phyloP scores from a whole-genome alignment of 2,888 invertebrate species.

The Leptothorax acervorum region DNA sequence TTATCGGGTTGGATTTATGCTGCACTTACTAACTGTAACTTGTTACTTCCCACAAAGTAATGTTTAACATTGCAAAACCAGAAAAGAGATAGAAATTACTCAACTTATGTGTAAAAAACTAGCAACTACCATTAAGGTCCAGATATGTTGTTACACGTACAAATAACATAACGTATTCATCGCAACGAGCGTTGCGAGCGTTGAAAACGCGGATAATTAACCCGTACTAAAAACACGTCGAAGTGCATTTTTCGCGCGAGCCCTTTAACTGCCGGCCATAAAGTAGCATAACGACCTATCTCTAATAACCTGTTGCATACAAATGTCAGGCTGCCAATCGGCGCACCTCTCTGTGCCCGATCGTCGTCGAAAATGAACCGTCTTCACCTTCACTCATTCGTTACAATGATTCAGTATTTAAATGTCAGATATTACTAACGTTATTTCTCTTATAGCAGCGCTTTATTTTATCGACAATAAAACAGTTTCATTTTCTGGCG shows the following conservation, averaged over 20 bases:
- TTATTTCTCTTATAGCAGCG: background rate
- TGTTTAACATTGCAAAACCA: background rate
- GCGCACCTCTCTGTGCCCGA: background rate
- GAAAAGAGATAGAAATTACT: conserved; percentile 25
- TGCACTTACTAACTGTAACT: background rate
- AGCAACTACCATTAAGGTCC: background rate
- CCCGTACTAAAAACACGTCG: conserved; percentile 12
- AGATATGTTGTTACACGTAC: conserved; percentile 4
- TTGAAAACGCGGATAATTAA: conserved; percentile 39
- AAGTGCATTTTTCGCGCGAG: conserved; percentile 17
- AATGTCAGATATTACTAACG: conserved; percentile 1
- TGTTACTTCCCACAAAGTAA: background rate
- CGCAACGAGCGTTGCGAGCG: background rate
- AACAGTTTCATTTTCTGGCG: background rate
- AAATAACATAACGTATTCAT: conserved; percentile 29
- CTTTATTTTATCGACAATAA: background rate
- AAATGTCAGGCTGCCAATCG: conserved; percentile 45
- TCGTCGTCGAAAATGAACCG: background rate
- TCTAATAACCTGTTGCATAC: conserved; percentile 21
- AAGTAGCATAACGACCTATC: conserved; percentile 27
- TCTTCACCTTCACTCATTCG: conserved; percentile 17
- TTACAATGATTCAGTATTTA: conserved; percentile 34
- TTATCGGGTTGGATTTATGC: background rate
- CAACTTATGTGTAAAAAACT: background rate
- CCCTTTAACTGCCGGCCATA: conserved; percentile 31